Evolutionary conservation across 92 coral and sea anemone genomes (phyloP), one percentile per base, ranked within the genome.

Genomic region (Pocillopora meandrina): DNA sequence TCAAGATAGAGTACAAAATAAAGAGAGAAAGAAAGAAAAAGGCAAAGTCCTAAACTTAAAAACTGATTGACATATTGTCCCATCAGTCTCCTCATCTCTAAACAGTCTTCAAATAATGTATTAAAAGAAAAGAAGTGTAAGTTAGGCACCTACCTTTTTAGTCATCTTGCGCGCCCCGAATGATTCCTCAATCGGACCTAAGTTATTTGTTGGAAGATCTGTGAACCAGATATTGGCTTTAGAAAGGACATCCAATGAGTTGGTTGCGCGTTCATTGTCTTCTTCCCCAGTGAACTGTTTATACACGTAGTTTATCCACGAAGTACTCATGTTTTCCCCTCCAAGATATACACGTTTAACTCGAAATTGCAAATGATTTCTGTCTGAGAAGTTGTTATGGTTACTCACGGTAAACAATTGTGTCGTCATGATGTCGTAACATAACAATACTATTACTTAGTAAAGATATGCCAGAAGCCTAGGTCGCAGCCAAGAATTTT

Each of bases 151-250:
- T 31, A 79, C 83, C 74, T 79, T 79, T 55, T 65, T 65, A 8
- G 74, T 65, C 65, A 14, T 26, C 19, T 63, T 61, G 52, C 65
- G 65, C 9, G 56, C 61, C 19, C 71, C 83, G 26, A 55, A 74
- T 1, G 65, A 66, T 10, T 16, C 65, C 26, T 79, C 83, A 56
- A 79, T 73, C 33, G 83, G 83, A 10, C 65, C 83, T 52, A 65
- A 79, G 83, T 79, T 79, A 26, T 79, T 79, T 15, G 83, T 79
- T 10, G 83, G 83, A 9, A 79, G 83, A 20, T 79, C 83, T 15
- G 49, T 66, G 15, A 79, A 58, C 75, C 63, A 56, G 55, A 79
- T 55, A 35, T 70, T 56, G 11, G 74, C 83, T 79, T 79, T 79
- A 55, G 65, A 75, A 75, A 75, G 56, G 15, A 31, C 47, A 15